Evolutionary conservation across 2,113 vertebrate genomes (phyloP).

Genomic region (Coturnix japonica): DNA sequence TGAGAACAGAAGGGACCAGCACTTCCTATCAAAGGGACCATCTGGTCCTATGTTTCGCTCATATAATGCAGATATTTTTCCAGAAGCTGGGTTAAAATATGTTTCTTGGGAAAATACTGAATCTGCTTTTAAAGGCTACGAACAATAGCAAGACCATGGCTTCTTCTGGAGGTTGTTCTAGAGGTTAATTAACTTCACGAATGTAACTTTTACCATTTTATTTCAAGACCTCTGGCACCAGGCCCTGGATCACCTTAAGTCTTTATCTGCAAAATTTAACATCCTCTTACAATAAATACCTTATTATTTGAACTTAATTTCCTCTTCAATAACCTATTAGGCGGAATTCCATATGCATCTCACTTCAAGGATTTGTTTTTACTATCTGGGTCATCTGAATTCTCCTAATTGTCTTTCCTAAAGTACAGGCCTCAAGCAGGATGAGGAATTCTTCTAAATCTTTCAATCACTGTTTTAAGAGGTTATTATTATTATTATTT

Average conservation of each 20-base stretch:
- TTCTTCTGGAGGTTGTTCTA: neutral
- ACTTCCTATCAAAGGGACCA: conserved; percentile 23
- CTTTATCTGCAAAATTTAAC: neutral
- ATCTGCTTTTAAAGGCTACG: neutral
- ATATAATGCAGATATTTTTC: neutral
- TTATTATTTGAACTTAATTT: neutral
- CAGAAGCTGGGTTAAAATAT: conserved; percentile 26
- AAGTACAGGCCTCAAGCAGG: neutral
- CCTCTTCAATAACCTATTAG: neutral
- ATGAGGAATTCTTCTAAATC: neutral
- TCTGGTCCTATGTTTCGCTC: conserved; percentile 9
- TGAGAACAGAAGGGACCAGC: conserved; percentile 46
- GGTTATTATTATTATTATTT: too few relatives aligned
- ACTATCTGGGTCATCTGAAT: neutral
- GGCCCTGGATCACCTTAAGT: neutral
- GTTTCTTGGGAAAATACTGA: neutral
- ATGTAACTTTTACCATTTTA: neutral
- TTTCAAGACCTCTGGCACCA: neutral
- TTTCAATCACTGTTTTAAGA: rapidly evolving
- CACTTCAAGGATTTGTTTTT: neutral
- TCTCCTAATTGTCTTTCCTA: neutral
- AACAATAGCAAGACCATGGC: neutral
- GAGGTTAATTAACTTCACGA: neutral
- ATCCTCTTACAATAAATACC: neutral
- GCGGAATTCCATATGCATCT: neutral